Base-by-base conservation (phyloP, 2,888 invertebrate genomes). In the Luperina testacea region DNA sequence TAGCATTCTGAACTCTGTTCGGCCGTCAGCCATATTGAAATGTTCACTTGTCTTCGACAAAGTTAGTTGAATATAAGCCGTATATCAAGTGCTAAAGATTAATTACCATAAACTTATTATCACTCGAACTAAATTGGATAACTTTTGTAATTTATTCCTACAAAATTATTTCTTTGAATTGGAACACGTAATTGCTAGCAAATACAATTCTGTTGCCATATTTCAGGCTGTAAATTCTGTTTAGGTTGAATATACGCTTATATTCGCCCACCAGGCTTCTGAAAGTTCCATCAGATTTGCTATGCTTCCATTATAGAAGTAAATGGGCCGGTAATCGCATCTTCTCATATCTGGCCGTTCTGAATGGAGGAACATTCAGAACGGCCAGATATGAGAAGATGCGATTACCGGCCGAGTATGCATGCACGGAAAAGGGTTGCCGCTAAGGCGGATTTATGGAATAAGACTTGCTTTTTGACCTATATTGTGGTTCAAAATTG, bases 241-340 rank as follows among this genome's bases (percentile, higher is more conserved):
- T 9, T 85, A 27, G 15, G 27, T 64, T 57, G 27, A 72, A 61
- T n/a, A 27, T 63, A 81, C 63, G 72, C 67, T 71, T 48, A 57
- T 61, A 71, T 69, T 69, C 53, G 45, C 45, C 51, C 61, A 79
- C 77, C 61, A 76, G 38, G 65, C 45, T 71, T 51, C 17, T 48
- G 27, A 71, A 59, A 83, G 78, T 82, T 90, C 75, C 67, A 86
- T 86, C 83, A 82, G 86, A 81, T 84, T 89, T 88, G 80, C 79
- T 77, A 45, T 84, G 61, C 4, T 20, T 72, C 75, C 75, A 84
- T 88, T 82, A 86, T 72, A 38, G 81, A 72, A 70, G 83, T 80
- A 83, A 89, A 88, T 87, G 71, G 81, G 78, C n/a, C n/a, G n/a
- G n/a, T n/a, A n/a, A n/a, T n/a, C n/a, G n/a, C n/a, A n/a, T n/a